Base-by-base conservation (phyloP, 2,888 invertebrate genomes). In the Tachystola acroxantha region DNA sequence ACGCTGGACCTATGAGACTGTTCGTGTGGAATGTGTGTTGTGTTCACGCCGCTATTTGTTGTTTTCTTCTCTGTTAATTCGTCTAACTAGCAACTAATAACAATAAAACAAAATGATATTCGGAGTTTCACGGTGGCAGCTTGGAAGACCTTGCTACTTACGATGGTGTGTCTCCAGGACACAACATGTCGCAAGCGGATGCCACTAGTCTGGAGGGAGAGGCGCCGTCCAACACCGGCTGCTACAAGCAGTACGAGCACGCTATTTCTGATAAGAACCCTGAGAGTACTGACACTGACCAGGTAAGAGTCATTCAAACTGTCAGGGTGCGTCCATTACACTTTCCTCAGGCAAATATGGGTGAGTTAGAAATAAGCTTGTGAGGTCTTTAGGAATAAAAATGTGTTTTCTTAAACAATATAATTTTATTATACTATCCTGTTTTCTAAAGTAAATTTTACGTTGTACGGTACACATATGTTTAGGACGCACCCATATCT, bases 161-260 rank as follows among this genome's bases (percentile, higher is more conserved):
- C 62, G 72, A 67, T 80, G 78, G 78, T 86, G 65, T 86, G 84
- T 79, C 80, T 82, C 67, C 91, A 95, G 96, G 95, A 90, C 95
- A 96, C 91, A 95, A 95, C 90, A 89, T 95, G 90, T 94, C 95
- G 77, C 94, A 95, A 88, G 93, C 90, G 71, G 95, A 95, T 84
- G 94, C 93, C 64, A 94, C 93, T 89, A 95, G 95, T 78, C 90
- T 93, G 63, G 93, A 93, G 64, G 91, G 91, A 57, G 93, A 93
- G 72, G 90, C 91, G 50, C 93, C 93, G 65, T 92, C 92, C 51
- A 92, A 90, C 48, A 90, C 91, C 46, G 93, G 93, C 63, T 94
- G 93, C 88, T 93, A 92, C 86, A 91, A 91, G 70, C 93, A 92
- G 79, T 94, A 91, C 77, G 94, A 94, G 69, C 93, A 93, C 79